Base-by-base conservation (phyloP, 2,888 invertebrate species). In the Abrostola triplasia region DNA sequence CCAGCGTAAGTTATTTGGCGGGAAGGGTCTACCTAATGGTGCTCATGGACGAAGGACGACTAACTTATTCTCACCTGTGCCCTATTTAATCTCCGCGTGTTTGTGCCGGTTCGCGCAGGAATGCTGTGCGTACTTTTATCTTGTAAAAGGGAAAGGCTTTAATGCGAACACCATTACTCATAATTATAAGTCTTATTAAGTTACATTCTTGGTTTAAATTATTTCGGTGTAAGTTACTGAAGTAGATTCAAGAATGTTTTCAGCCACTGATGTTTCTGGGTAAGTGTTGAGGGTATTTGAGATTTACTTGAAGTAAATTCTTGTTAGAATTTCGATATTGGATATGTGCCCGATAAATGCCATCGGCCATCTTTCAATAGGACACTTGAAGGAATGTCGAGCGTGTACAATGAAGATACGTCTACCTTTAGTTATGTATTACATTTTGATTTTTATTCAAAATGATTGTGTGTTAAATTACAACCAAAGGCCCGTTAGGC, bases 1-100 rank as follows among this genome's bases (percentile, higher is more conserved):
- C 62, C 58, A 64, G 70, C 66, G 44, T 47, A 59, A 64, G 59
- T 73, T 70, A 73, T 64, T 68, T 55, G 65, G 61, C 51, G 47
- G 52, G 48, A 64, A 77, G 60, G 79, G 60, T 68, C 61, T 64
- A 57, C 51, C 35, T 67, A 73, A 76, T 76, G 73, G 69, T 69
- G 72, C 67, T 65, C 52, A 24, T 58, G 44, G 54, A 44, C 42
- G 64, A 54, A 59, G 55, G 60, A 12, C 54, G 60, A 76, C 60
- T 65, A 67, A 66, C 56, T 79, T 73, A 59, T 66, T 73, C 64
- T 76, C 79, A 76, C 76, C 76, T 79, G 79, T 41, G 73, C 48
- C 60, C 56, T 67, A 55, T 70, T 70, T 79, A 76, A 77, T 67
- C 63, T 67, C 50, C 54, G 47, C 53, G 38, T 66, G 65, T 76